Conservation (phyloP, 1,140 invertebrate genomes). For the Oncopeltus fasciatus region DNA sequence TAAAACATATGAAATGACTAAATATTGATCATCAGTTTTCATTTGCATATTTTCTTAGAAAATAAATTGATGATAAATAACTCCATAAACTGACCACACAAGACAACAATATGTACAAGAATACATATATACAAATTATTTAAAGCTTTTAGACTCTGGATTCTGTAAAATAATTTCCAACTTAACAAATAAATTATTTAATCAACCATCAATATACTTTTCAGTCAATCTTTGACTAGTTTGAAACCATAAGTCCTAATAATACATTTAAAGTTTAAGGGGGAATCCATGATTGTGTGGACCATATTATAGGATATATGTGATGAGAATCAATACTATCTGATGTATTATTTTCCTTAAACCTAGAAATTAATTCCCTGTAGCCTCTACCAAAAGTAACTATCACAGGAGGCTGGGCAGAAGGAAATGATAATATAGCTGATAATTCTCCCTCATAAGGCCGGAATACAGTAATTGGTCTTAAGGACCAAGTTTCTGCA, state of each 20-base stretch:
- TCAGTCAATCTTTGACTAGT: not conserved
- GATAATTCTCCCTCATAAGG: conserved; percentile 73
- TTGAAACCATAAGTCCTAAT: not conserved
- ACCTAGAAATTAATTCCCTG: conserved; percentile 46
- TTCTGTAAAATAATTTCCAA: not conserved
- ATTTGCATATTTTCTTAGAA: not conserved
- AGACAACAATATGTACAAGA: not conserved
- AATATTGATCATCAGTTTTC: not conserved
- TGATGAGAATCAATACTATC: conserved; percentile 9
- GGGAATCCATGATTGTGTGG: conserved; percentile 15
- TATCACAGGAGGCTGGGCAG: conserved; percentile 27
- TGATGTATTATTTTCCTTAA: conserved; percentile 12
- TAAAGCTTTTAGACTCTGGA: not conserved
- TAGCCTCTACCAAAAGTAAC: conserved; percentile 73
- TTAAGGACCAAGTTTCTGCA: conserved; percentile 58
- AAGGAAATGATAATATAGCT: conserved; percentile 23
- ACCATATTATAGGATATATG: conserved; percentile 16
- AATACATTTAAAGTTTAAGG: conserved; percentile 1
- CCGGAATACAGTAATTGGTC: conserved; percentile 77
- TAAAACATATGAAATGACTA: not conserved
- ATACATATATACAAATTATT: not conserved
- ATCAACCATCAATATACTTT: not conserved
- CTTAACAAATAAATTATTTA: not conserved
- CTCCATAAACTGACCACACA: not conserved
- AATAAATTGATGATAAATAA: not conserved